Base-by-base conservation (phyloP, 2,113 vertebrate species). In the Cisticola juncidis region DNA sequence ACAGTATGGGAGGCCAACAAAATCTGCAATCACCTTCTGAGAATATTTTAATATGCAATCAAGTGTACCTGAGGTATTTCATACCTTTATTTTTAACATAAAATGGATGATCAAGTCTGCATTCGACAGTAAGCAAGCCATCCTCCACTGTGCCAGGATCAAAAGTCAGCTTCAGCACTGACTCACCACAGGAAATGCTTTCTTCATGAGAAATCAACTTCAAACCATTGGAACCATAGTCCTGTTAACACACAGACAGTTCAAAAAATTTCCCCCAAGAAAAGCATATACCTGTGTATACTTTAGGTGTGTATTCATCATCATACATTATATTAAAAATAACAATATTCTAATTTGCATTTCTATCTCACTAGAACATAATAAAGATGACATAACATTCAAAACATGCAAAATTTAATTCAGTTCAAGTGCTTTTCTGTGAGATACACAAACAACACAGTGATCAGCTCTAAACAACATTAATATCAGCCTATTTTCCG, bases 51-150 rank as follows among this genome's bases (percentile, higher is more conserved):
- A 71, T 56, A 81, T 10, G 60, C 31, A 71, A 48, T 12, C 26
- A 90, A 60, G 14, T 24, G 20, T 80, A 87, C 36, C 42, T 64
- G 22, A 12, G 80, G 81, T 54, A 61, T 88, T 72, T 89, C 94
- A 60, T 98, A 99, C 99, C 99, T 99, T 99, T 99, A 96, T 98
- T 99, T 98, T 99, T 99, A 90, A 99, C 99, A 97, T 99, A 99
- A 97, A 99, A 99, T 69, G 99, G 99, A 92, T 99, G 99, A 97
- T 99, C 99, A 44, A 99, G 95, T 96, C 99, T 98, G 98, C 99
- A 99, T 96, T 99, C 99, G 19, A 99, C 99, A 5, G 99, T 99
- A 90, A 99, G 98, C 97, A 98, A 97, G 40, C 98, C 98, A 69
- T 99, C 98, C 94, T 99, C 99, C 38, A 98, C 97, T 96, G 99